phyloP scores from a whole-genome alignment of 2,888 invertebrate genomes.

The Labia minor region DNA sequence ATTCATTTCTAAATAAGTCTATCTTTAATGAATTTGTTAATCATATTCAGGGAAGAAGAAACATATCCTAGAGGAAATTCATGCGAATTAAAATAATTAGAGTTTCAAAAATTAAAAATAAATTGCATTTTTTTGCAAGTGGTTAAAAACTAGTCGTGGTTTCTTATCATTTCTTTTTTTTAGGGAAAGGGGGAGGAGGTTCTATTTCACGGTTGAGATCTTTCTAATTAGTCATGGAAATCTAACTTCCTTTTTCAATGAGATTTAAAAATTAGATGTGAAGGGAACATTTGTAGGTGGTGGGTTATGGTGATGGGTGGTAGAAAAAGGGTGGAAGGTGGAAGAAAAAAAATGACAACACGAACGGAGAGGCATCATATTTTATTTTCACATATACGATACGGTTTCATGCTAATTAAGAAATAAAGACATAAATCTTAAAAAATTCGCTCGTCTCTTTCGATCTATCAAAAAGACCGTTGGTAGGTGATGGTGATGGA shows the following conservation, averaged over 20 bases:
- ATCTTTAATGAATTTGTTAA: too few relatives aligned
- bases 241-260: conserved; percentile 9
- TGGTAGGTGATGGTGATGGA: neutral
- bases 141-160: neutral
- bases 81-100: neutral
- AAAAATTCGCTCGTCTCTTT: neutral
- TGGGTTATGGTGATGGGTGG: too few relatives aligned
- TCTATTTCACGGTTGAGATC: conserved; percentile 5
- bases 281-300: too few relatives aligned
- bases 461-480: neutral
- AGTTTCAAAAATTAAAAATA: neutral
- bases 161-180: neutral
- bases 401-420: neutral
- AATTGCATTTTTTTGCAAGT: conserved; percentile 3
- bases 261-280: neutral
- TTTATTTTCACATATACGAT: neutral
- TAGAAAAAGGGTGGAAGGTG: neutral
- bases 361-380: neutral
- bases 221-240: conserved; percentile 13
- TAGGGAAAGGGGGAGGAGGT: neutral
- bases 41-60: too few relatives aligned
- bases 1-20: too few relatives aligned
- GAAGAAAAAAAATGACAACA: neutral
- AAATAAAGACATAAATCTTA: neutral
- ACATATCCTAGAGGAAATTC: too few relatives aligned